These are phyloP conservation scores for Drosophila serrata DNA, from an alignment of 1,140 invertebrate genomes.

Conservation along the genomic window DNA sequence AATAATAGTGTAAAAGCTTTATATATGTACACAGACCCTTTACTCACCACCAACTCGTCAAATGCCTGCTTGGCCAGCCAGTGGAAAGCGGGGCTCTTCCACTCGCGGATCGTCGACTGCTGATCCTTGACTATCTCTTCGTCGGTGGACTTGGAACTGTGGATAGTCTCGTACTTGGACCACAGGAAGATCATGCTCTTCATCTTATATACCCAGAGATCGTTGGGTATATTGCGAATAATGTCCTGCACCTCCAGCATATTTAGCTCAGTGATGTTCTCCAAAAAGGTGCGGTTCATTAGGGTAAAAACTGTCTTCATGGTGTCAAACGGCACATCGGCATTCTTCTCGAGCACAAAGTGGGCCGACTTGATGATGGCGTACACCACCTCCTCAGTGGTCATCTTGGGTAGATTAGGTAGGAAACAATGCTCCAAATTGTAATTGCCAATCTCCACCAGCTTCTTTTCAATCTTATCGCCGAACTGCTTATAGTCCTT, in stretches of 20 bases:
- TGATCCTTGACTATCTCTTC: slow-evolving; percentile 40
- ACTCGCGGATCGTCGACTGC: slow-evolving; percentile 58
- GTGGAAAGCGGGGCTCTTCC: slow-evolving; percentile 65
- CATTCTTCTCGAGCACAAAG: slow-evolving; percentile 58
- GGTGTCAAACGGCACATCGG: slow-evolving; percentile 67
- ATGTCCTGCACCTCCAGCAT: slow-evolving; percentile 55
- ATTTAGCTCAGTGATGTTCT: slow-evolving; percentile 58
- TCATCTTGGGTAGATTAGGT: slow-evolving; percentile 58
- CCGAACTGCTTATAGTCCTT: slow-evolving; percentile 61
- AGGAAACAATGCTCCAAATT: slow-evolving; percentile 67
- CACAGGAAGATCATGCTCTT: slow-evolving; percentile 70
- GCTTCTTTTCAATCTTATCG: slow-evolving; percentile 51
- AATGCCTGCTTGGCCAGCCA: slow-evolving; percentile 73
- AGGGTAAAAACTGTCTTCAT: slow-evolving; percentile 67
- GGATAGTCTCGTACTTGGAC: slow-evolving; percentile 47
- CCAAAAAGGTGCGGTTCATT: slow-evolving; percentile 69
- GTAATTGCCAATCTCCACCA: slow-evolving; percentile 43
- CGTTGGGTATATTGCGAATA: slow-evolving; percentile 61
- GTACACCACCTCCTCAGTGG: slow-evolving; percentile 63
- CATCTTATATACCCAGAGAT: slow-evolving; percentile 67
- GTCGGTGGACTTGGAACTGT: slow-evolving; percentile 25
- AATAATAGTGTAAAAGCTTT: background rate
- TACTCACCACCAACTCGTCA: slow-evolving; percentile 58
- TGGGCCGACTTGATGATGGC: slow-evolving; percentile 59
- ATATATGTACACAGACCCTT: background rate